These are phyloP conservation scores for Coregonus suidteri DNA, from an alignment of 2,797 vertebrate species.

Conservation along the genomic window DNA sequence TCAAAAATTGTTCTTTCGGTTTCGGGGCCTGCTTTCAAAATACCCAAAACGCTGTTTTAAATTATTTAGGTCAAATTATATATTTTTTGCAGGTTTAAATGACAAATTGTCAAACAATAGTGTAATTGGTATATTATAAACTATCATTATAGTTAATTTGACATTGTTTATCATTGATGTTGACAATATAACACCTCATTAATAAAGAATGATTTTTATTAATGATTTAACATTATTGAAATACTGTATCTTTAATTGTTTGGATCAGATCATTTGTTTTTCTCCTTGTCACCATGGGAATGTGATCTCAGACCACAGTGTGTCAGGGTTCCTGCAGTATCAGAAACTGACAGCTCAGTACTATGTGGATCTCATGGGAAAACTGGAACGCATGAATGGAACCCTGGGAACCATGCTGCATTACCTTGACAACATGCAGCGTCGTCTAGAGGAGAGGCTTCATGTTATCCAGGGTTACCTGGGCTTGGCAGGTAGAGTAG, in stretches of 20 bases:
- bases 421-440: constrained; percentile 73
- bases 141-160: too few relatives aligned
- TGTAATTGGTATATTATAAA: too few relatives aligned
- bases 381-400: constrained; percentile 79
- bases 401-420: constrained; percentile 76
- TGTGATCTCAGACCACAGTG: constrained; percentile 69
- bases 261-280: background rate
- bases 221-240: too few relatives aligned
- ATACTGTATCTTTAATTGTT: background rate
- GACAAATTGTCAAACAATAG: too few relatives aligned
- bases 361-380: constrained; percentile 76
- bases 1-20: too few relatives aligned
- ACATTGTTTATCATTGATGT: too few relatives aligned
- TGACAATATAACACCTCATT: too few relatives aligned
- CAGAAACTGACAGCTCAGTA: constrained; percentile 74
- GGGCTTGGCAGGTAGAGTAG: constrained; percentile 70
- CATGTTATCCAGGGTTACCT: constrained; percentile 76
- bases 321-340: constrained; percentile 77
- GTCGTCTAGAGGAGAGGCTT: constrained; percentile 72
- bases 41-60: too few relatives aligned
- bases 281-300: background rate
- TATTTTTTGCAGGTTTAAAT: too few relatives aligned
- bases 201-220: too few relatives aligned
- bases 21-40: too few relatives aligned
- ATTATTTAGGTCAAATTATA: too few relatives aligned